These are phyloP conservation scores for Manis pentadactyla DNA, from an alignment of 2,797 vertebrate species.

Conservation along the genomic window DNA sequence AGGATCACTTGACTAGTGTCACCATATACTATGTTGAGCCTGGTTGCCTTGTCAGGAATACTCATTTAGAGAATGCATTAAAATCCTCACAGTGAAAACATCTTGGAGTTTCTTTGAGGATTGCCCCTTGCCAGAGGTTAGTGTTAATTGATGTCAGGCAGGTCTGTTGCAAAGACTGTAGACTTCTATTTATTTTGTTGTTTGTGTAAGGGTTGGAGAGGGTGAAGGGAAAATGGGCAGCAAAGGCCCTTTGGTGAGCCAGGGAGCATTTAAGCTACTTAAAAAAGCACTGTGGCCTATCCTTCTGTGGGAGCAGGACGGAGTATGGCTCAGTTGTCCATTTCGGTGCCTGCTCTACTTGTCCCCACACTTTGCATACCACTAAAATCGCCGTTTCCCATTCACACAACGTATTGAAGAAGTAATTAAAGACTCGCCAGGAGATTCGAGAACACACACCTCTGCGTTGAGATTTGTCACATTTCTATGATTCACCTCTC, in stretches of 20 bases:
- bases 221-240: not conserved
- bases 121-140: not conserved
- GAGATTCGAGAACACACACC: not conserved
- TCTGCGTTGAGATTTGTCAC: not conserved
- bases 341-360: not conserved
- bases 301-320: not conserved
- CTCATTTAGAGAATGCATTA: not conserved
- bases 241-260: not conserved
- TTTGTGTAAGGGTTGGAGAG: not conserved
- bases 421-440: not conserved
- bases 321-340: rapidly evolving
- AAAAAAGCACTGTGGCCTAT: not conserved
- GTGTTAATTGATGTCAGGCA: constrained; percentile 41
- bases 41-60: not conserved
- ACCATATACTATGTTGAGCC: not conserved
- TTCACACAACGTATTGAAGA: not conserved
- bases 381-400: not conserved
- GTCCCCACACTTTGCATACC: not conserved
- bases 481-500: not conserved
- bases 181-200: constrained; percentile 23
- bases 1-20: not conserved
- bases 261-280: not conserved
- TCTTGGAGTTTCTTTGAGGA: not conserved
- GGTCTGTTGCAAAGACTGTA: not conserved
- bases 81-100: not conserved